Conservation (phyloP, 2,797 vertebrate genomes). For the Amblyopsis hoosieri region DNA sequence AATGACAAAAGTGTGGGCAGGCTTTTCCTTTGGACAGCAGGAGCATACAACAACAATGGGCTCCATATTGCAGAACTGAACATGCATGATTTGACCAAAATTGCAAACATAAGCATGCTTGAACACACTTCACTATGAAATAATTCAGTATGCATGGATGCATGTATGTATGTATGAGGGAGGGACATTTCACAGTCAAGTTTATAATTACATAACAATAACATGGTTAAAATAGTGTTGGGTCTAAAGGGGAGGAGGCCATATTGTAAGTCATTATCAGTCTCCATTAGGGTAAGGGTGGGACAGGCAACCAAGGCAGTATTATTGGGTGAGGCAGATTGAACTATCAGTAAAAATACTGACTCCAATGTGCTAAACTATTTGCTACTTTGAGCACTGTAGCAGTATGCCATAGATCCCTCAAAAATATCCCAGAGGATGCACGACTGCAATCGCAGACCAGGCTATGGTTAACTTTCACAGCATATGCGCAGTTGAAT, state of each 20-base stretch:
- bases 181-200: no score
- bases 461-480: not conserved
- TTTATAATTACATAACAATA: no score
- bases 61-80: constrained; percentile 52
- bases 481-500: not conserved
- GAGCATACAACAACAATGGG: constrained; percentile 37
- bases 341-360: constrained; percentile 16
- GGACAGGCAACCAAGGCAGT: constrained; percentile 32
- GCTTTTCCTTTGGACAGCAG: constrained; percentile 48
- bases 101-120: constrained; percentile 35
- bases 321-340: constrained; percentile 29
- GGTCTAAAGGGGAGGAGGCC: constrained; percentile 8
- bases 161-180: no score
- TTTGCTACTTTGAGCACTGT: no score
- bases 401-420: constrained; percentile 2
- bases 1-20: constrained; percentile 52
- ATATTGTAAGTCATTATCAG: constrained; percentile 45
- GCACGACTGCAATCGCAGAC: not conserved
- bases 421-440: not conserved
- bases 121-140: constrained; percentile 27
- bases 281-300: constrained; percentile 19
- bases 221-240: no score
- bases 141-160: not conserved
- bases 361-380: no score
- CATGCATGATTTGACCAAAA: constrained; percentile 29